phyloP scores from a whole-genome alignment of 2,888 invertebrate species.

The Automeris io region DNA sequence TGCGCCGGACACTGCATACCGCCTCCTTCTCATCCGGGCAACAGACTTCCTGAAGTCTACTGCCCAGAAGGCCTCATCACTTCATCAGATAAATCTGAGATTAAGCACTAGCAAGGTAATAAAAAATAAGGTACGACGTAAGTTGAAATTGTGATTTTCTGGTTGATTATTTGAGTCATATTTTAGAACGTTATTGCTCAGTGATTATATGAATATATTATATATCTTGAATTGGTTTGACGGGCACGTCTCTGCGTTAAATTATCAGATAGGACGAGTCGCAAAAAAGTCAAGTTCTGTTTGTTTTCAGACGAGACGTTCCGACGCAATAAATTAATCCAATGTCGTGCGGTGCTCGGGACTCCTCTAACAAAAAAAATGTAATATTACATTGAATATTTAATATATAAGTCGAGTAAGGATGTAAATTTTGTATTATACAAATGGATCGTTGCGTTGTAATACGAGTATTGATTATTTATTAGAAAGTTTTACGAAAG shows the following conservation, averaged over 20 bases:
- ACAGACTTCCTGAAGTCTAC: too few relatives aligned
- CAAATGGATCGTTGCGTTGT: too few relatives aligned
- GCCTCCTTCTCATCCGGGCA: too few relatives aligned
- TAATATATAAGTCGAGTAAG: too few relatives aligned
- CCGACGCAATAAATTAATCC: constrained; percentile 20
- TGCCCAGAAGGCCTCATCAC: too few relatives aligned
- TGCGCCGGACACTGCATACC: too few relatives aligned
- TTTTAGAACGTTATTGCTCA: constrained; percentile 26
- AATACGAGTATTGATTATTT: too few relatives aligned
- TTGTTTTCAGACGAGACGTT: constrained; percentile 15
- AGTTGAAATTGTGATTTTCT: constrained; percentile 19
- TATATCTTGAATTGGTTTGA: constrained; percentile 39
- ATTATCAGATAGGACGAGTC: constrained; percentile 33
- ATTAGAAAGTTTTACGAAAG: too few relatives aligned
- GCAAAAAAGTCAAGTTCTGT: constrained; percentile 19
- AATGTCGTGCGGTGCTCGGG: not conserved
- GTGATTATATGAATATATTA: too few relatives aligned
- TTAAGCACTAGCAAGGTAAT: constrained; percentile 16
- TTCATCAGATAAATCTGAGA: too few relatives aligned
- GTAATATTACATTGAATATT: not conserved
- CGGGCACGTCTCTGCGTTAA: constrained; percentile 33
- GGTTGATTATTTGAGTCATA: constrained; percentile 25
- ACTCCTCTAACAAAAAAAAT: not conserved
- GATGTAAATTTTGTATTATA: not conserved
- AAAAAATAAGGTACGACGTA: constrained; percentile 16